Conservation (phyloP, 1,140 invertebrate species). For the Dinoponera quadriceps region DNA sequence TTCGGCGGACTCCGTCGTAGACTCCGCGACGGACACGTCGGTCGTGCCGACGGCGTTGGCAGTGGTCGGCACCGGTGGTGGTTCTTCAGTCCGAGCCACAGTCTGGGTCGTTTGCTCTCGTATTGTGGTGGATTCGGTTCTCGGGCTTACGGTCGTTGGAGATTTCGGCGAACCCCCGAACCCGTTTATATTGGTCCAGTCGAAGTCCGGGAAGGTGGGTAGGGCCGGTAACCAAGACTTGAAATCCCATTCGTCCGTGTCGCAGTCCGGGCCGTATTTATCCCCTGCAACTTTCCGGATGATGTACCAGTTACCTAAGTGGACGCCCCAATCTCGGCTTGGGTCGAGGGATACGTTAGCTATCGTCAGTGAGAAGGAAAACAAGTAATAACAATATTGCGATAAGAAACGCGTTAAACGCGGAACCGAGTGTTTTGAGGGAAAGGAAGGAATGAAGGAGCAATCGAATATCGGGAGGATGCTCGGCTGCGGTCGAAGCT, state of each 20-base stretch:
- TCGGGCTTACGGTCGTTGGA: background rate
- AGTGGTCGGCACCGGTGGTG: background rate
- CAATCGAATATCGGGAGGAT: background rate
- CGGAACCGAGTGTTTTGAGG: too few relatives aligned
- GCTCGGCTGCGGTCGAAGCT: background rate
- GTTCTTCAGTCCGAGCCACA: constrained; percentile 23
- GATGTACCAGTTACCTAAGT: constrained; percentile 78
- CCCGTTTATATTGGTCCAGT: constrained; percentile 4
- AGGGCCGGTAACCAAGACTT: background rate
- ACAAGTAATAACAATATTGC: background rate
- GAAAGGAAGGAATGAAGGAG: too few relatives aligned
- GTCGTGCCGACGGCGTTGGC: background rate
- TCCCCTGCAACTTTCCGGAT: constrained; percentile 68
- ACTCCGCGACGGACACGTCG: background rate
- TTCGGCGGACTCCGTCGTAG: background rate
- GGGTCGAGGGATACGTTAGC: constrained; percentile 73
- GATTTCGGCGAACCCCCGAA: background rate
- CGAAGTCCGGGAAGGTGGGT: background rate
- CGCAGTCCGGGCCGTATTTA: background rate
- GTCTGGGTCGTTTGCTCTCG: background rate
- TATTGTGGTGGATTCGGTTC: constrained; percentile 3
- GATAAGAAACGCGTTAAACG: too few relatives aligned
- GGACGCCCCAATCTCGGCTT: constrained; percentile 78
- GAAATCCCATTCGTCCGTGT: constrained; percentile 39
- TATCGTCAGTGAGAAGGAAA: constrained; percentile 46